These are phyloP conservation scores for Australoheros facetus DNA, from an alignment of 2,797 vertebrate species.

Conservation along the genomic window DNA sequence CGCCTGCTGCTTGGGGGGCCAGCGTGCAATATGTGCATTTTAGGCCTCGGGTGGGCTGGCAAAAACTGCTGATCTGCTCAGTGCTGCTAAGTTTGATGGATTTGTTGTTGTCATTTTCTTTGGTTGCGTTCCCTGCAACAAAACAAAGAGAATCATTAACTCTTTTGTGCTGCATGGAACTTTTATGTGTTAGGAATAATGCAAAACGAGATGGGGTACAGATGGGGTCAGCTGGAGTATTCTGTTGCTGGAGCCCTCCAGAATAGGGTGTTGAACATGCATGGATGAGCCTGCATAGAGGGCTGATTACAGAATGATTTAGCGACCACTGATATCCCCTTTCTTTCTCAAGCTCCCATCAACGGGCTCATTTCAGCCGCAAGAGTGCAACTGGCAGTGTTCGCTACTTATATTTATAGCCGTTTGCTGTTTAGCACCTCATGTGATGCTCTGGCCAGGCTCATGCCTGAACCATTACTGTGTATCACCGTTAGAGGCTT, in stretches of 20 bases:
- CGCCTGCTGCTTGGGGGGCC: slow-evolving; percentile 79
- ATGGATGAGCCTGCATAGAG: slow-evolving; percentile 81
- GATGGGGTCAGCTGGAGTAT: slow-evolving; percentile 87
- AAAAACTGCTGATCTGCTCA: slow-evolving; percentile 92
- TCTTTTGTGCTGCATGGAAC: slow-evolving; percentile 90
- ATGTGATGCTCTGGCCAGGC: slow-evolving; percentile 62
- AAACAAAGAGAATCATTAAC: slow-evolving; percentile 91
- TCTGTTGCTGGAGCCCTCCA: slow-evolving; percentile 79
- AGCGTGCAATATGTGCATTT: slow-evolving; percentile 83
- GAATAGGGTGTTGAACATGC: slow-evolving; percentile 80
- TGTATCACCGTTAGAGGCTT: slow-evolving; percentile 70
- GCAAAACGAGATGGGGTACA: slow-evolving; percentile 88
- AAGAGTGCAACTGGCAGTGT: slow-evolving; percentile 74
- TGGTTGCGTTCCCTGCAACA: slow-evolving; percentile 78
- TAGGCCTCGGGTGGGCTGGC: slow-evolving; percentile 87
- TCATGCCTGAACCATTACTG: slow-evolving; percentile 68
- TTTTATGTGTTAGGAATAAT: slow-evolving; percentile 89
- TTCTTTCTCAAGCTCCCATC: slow-evolving; percentile 75
- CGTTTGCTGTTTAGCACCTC: slow-evolving; percentile 70
- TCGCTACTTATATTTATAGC: slow-evolving; percentile 75
- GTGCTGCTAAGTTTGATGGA: slow-evolving; percentile 92
- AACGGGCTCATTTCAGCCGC: slow-evolving; percentile 72
- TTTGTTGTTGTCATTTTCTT: slow-evolving; percentile 91
- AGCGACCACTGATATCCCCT: slow-evolving; percentile 79
- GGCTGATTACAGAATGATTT: slow-evolving; percentile 89